Percentiles rank a stretch among this genome's conserved stretches.
phyloP scores from a whole-genome alignment of 2,888 invertebrate genomes.

The Cheilosia vernalis region DNA sequence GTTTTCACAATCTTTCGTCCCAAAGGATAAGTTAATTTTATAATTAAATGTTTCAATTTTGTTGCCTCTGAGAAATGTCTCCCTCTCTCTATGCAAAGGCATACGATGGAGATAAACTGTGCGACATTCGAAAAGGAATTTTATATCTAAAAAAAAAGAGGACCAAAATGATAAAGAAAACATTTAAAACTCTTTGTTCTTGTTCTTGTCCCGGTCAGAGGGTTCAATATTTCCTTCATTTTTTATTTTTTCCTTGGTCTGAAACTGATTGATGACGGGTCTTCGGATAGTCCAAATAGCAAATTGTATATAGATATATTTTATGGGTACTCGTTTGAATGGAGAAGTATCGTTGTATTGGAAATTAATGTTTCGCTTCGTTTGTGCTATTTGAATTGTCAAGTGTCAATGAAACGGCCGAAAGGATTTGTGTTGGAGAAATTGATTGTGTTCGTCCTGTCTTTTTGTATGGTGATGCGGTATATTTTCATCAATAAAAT shows the following conservation, averaged over 20 bases:
- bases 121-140: slow-evolving; percentile 58
- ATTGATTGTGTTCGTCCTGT: slow-evolving; percentile 67
- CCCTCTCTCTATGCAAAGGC: slow-evolving; percentile 32
- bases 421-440: slow-evolving; percentile 36
- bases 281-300: slow-evolving; percentile 62
- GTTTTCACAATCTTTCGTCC: slow-evolving; percentile 11
- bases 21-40: slow-evolving; percentile 61
- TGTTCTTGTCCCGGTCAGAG: neutral
- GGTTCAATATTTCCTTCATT: slow-evolving; percentile 24
- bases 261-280: slow-evolving; percentile 71
- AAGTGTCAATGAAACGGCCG: slow-evolving; percentile 70
- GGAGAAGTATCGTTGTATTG: slow-evolving; percentile 67
- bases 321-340: slow-evolving; percentile 49
- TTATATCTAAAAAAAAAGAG: slow-evolving; percentile 27
- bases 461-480: slow-evolving; percentile 15
- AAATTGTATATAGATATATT: slow-evolving; percentile 61
- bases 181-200: slow-evolving; percentile 42
- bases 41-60: slow-evolving; percentile 63
- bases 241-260: slow-evolving; percentile 6
- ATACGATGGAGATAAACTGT: slow-evolving; percentile 46
- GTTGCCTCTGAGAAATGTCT: slow-evolving; percentile 17
- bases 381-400: slow-evolving; percentile 74
- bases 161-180: slow-evolving; percentile 49
- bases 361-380: slow-evolving; percentile 70
- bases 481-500: slow-evolving; percentile 65